Base-by-base conservation (phyloP, 2,888 invertebrate genomes). In the Tinea pellionella region DNA sequence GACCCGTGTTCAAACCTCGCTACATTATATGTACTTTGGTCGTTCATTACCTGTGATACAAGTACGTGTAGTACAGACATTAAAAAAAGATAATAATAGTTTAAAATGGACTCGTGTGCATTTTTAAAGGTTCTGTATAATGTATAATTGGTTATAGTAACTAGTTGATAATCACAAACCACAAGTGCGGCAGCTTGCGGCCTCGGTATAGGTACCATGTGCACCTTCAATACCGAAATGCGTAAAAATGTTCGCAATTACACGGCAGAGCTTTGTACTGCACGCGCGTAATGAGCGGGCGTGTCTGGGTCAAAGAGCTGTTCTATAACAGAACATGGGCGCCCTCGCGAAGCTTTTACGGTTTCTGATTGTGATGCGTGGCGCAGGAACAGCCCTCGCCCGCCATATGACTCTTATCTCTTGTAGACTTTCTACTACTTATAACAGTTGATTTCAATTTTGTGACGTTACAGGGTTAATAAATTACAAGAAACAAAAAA, bases 311-410 rank as follows among this genome's bases (percentile, higher is more conserved):
- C 60, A 65, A 63, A 37, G 37, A 12, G 37, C 37, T 9, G 37
- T 9, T 37, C 61, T 55, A 55, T 62, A 60, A 62, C 64, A 65
- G 59, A 41, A 11, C 24, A 67, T 67, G 68, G 67, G 66, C 65
- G 63, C 63, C 65, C 67, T 65, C 62, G 65, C 63, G 67, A 69
- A 80, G 77, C 84, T 85, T 85, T 78, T 85, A 83, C 78, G 84
- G 85, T 82, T 85, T 84, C 85, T 66, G 68, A 64, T 16, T 24
- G 18, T 18, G 37, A 18, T 15, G 32, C 32, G 37, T 37, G 37
- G n/a, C 18, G 55, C 16, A 16, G 9, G 55, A 19, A 55, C 55
- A 55, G 55, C 19, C 19, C 24, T 29, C 71, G 61, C 61, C 59
- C 72, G 72, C 83, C 85, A 84, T 74, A 80, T 84, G 84, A 77